These are phyloP conservation scores for Drosophila kuntzei DNA, from an alignment of 2,888 invertebrate genomes.

Conservation along the genomic window DNA sequence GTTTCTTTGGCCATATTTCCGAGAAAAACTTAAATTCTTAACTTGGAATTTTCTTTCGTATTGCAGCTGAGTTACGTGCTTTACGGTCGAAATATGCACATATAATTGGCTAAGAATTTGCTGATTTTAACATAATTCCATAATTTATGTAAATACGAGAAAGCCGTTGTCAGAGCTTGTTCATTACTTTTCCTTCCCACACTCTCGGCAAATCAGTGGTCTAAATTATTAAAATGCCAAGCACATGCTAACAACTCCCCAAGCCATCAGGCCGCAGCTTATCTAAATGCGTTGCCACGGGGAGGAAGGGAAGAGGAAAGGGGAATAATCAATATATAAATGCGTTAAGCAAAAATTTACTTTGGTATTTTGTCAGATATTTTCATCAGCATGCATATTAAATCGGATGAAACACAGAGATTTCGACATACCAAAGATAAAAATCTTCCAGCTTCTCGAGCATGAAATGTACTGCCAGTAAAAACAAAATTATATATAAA, in stretches of 20 bases:
- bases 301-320: neutral
- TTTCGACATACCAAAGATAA: neutral
- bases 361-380: conserved; percentile 40
- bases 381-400: conserved; percentile 39
- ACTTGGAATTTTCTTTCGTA: conserved; percentile 5
- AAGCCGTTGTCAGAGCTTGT: conserved; percentile 40
- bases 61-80: conserved; percentile 6
- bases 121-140: conserved; percentile 33
- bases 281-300: conserved; percentile 37
- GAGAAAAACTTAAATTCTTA: conserved; percentile 31
- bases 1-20: conserved; percentile 19
- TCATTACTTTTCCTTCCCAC: conserved; percentile 22
- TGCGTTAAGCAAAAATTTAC: conserved; percentile 34
- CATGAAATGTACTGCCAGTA: conserved; percentile 47
- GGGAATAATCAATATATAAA: conserved; percentile 44
- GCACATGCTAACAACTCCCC: conserved; percentile 22
- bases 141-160: conserved; percentile 50
- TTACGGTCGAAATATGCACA: conserved; percentile 21
- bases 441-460: conserved; percentile 22
- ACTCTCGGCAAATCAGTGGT: conserved; percentile 15
- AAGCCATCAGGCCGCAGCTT: conserved; percentile 27
- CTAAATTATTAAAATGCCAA: conserved; percentile 53
- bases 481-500: conserved; percentile 21
- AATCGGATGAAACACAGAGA: conserved; percentile 23
- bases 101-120: conserved; percentile 45